These are phyloP conservation scores for Chitala chitala DNA, from an alignment of 2,113 vertebrate species.

Conservation along the genomic window DNA sequence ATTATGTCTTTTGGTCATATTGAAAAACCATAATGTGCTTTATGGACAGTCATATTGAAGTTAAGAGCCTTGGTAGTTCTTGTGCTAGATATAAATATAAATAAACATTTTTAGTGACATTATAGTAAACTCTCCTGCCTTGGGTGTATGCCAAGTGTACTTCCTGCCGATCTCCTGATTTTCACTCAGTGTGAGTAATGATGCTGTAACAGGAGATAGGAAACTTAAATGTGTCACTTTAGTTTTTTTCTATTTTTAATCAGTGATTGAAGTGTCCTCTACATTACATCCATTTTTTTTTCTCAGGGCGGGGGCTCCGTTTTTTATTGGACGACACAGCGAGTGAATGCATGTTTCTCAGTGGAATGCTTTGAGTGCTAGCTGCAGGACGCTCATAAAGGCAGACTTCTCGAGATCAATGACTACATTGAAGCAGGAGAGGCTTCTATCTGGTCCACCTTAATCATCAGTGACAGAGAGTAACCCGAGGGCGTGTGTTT, in stretches of 20 bases:
- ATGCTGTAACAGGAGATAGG: background rate
- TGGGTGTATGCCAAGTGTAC: background rate
- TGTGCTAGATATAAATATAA: background rate
- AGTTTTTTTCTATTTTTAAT: background rate
- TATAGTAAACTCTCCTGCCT: background rate
- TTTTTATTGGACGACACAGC: background rate
- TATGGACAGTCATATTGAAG: background rate
- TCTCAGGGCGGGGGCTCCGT: background rate
- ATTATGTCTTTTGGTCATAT: too few relatives aligned
- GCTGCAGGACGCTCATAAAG: background rate
- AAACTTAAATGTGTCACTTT: background rate
- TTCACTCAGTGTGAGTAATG: background rate
- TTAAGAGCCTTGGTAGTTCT: background rate
- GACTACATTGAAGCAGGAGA: background rate
- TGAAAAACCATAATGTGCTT: too few relatives aligned
- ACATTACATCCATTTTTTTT: background rate
- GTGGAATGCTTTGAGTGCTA: too few relatives aligned
- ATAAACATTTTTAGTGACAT: background rate
- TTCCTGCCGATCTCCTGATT: background rate
- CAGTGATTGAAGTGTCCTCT: background rate
- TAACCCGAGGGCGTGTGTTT: constrained; percentile 55
- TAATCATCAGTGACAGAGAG: constrained; percentile 52
- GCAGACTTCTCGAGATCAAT: background rate
- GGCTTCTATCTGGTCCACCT: constrained; percentile 56
- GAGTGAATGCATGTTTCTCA: too few relatives aligned